Conservation (phyloP, 2,797 vertebrate species). For the Acanthurus leucopareius region DNA sequence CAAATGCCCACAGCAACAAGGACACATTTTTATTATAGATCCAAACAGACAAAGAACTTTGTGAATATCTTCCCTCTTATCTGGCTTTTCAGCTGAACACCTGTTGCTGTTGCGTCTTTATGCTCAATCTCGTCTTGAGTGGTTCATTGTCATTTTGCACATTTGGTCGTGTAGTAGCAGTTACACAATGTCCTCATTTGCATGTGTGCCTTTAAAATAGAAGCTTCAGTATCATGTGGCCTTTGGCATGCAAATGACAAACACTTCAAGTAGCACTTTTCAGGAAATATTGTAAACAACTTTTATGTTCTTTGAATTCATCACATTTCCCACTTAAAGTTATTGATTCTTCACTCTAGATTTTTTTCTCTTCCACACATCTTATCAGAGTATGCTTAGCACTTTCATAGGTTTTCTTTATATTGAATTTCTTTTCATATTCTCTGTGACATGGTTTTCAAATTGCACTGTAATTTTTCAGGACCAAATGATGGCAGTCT, state of each 20-base stretch:
- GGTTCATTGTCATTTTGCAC: slow-evolving; percentile 13
- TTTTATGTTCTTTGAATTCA: slow-evolving; percentile 28
- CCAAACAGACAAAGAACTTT: background rate
- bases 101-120: slow-evolving; percentile 3
- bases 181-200: slow-evolving; percentile 3
- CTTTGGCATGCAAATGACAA: slow-evolving; percentile 21
- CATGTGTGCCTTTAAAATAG: slow-evolving; percentile 19
- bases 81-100: background rate
- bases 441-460: slow-evolving; percentile 52
- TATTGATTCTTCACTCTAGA: slow-evolving; percentile 35
- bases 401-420: slow-evolving; percentile 43
- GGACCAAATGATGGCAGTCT: slow-evolving; percentile 43
- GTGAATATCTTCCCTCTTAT: background rate
- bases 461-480: slow-evolving; percentile 60
- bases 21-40: background rate
- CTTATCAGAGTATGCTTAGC: slow-evolving; percentile 18
- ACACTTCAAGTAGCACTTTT: slow-evolving; percentile 16
- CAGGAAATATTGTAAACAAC: slow-evolving; percentile 21
- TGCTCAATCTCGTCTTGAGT: background rate
- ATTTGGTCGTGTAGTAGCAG: background rate
- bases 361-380: slow-evolving; percentile 24
- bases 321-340: slow-evolving; percentile 26
- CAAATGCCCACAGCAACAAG: slow-evolving; percentile 21
- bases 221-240: slow-evolving; percentile 4
- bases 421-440: slow-evolving; percentile 53